Percentiles rank a stretch among this genome's conserved stretches.
phyloP scores from a whole-genome alignment of 2,888 invertebrate genomes.

The Nomada fucata region DNA sequence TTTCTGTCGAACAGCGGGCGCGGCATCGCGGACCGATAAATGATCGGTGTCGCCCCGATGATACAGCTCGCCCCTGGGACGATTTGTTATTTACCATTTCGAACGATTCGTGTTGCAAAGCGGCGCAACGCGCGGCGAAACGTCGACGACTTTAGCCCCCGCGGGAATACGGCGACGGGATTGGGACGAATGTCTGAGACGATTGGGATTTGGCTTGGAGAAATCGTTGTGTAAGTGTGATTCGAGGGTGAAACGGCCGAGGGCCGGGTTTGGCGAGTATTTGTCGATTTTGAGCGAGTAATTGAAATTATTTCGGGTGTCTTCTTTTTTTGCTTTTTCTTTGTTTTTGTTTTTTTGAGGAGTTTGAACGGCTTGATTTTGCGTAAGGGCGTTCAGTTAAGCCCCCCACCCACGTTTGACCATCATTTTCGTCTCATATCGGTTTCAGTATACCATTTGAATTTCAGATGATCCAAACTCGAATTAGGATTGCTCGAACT shows the following conservation, averaged over 20 bases:
- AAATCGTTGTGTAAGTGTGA: not conserved
- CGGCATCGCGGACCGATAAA: conserved; percentile 27
- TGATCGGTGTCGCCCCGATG: conserved; percentile 27
- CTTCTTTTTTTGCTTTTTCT: too few species aligned
- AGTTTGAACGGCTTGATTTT: too few species aligned
- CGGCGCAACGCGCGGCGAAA: conserved; percentile 3
- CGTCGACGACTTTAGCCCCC: not conserved
- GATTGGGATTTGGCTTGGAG: not conserved
- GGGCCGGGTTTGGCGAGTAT: too few species aligned
- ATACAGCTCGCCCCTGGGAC: not conserved
- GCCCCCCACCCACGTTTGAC: too few species aligned
- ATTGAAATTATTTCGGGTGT: too few species aligned
- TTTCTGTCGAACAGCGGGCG: conserved; percentile 39
- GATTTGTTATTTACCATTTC: conserved; percentile 25
- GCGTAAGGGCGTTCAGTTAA: too few species aligned
- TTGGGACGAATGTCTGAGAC: not conserved
- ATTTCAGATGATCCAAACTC: not conserved
- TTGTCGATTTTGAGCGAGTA: too few species aligned
- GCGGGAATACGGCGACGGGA: not conserved
- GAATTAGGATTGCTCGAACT: not conserved
- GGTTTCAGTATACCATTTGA: too few species aligned
- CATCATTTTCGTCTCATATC: too few species aligned
- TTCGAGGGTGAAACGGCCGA: not conserved
- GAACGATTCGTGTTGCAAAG: not conserved
- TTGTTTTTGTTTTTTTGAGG: too few species aligned